Base-by-base conservation (phyloP, 2,797 vertebrate genomes). In the Tapera naevia region DNA sequence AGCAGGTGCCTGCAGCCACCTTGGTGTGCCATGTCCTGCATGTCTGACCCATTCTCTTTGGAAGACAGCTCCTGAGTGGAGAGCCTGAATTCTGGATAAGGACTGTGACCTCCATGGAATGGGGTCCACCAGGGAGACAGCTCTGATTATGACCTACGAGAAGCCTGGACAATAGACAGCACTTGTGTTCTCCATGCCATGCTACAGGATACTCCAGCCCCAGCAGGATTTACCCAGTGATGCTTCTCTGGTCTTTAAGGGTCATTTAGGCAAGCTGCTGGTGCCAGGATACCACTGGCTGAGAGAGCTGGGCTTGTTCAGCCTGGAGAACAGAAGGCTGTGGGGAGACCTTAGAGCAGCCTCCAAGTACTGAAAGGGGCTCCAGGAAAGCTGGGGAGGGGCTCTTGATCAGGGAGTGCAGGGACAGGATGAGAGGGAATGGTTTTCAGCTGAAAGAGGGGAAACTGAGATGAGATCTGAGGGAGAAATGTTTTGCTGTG, bases 11-110 rank as follows among this genome's bases (percentile, higher is more conserved):
- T 23, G 11, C 2, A 2, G 37, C 51, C 25, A 13, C 53, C 51
- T 35, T 0, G 0, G 15, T 5, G 19, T 5, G n/a, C 80, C 4
- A 3, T n/a, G 60, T 33, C 21, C 53, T 27, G 25, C 5, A 1
- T 4, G 0, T 25, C 11, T 32, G 53, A 64, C 64, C 48, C 56
- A 17, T 48, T 32, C 69, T 9, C 39, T 81, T 28, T 45, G 45
- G 60, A 56, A 51, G 32, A 12, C 21, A 5, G 60, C 3, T 75
- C 17, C 56, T 6, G 17, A n/a, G 37, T 1, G 10, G 39, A 67
- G 66, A 74, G 64, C 10, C 25, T 30, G 41, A 45, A 53, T 19
- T 73, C 19, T 12, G 39, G 33, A 27, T 7, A 18, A 53, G 60
- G 60, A 45, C 3, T 18, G 45, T 7, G 73, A 70, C 5, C 35